Percentiles rank a stretch among this genome's conserved stretches.
Conservation (phyloP, 1,140 invertebrate genomes). For the Drosophila lacertosa region DNA sequence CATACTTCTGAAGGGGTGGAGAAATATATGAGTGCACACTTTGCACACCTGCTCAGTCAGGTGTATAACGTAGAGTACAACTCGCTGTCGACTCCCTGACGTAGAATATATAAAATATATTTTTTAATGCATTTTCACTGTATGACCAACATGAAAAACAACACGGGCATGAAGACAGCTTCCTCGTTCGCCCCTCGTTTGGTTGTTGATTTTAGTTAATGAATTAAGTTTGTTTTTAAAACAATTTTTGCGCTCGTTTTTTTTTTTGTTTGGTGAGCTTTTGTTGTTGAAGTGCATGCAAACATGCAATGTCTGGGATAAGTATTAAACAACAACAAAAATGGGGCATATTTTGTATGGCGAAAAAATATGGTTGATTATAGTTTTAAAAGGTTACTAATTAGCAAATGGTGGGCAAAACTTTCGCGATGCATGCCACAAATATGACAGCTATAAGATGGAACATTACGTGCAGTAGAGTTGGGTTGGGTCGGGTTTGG, state of each 20-base stretch:
- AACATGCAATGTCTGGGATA: conserved; percentile 52
- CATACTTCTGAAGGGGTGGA: neutral
- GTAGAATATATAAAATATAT: neutral
- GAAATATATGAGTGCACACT: conserved; percentile 2
- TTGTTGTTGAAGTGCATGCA: conserved; percentile 40
- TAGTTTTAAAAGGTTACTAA: conserved; percentile 28
- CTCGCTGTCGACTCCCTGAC: conserved; percentile 1
- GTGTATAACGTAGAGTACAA: conserved; percentile 19
- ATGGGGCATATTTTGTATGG: neutral
- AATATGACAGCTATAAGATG: conserved; percentile 12
- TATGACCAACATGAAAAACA: conserved; percentile 29
- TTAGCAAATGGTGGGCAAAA: conserved; percentile 10
- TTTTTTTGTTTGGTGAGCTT: neutral
- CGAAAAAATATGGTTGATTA: conserved; percentile 9
- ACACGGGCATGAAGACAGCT: neutral
- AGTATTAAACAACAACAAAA: conserved; percentile 12
- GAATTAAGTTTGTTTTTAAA: conserved; percentile 66
- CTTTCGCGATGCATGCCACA: neutral
- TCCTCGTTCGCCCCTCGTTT: no score
- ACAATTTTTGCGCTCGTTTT: neutral
- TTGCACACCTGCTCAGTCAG: conserved; percentile 20
- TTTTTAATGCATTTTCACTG: conserved; percentile 66
- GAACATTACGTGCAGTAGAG: neutral
- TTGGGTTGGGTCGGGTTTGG: neutral
- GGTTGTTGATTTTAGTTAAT: conserved; percentile 63